phyloP scores from a whole-genome alignment of 2,113 vertebrate genomes.

The Tragelaphus scriptus region DNA sequence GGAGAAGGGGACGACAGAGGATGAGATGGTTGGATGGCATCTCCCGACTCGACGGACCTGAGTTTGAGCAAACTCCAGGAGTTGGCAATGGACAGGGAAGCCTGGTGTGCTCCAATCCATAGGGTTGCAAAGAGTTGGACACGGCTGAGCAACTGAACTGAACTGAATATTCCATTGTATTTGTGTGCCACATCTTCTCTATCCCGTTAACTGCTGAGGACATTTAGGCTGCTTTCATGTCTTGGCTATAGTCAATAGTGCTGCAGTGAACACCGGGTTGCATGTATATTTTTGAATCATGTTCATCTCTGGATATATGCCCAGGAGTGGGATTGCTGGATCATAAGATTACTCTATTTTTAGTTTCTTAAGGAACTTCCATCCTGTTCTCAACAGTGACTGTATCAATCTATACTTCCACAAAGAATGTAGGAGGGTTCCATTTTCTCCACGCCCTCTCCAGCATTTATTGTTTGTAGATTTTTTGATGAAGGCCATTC shows the following conservation, averaged over 20 bases:
- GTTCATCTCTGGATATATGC: not conserved
- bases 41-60: accelerated
- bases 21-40: not conserved
- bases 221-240: not conserved
- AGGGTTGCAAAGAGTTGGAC: not conserved
- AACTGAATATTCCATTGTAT: not conserved
- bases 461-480: not conserved
- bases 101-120: not conserved
- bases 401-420: not conserved
- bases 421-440: not conserved
- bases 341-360: not conserved
- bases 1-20: accelerated
- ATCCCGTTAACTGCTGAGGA: not conserved
- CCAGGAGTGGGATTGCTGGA: not conserved
- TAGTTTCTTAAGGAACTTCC: not conserved
- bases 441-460: not conserved
- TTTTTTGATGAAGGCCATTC: not conserved
- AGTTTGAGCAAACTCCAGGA: not conserved
- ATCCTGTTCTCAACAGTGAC: not conserved
- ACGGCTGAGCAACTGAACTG: not conserved
- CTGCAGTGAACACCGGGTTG: accelerated
- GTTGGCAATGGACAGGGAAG: not conserved
- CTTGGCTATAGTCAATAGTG: not conserved
- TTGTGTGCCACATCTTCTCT: not conserved
- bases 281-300: not conserved